Evolutionary conservation across 2,113 vertebrate genomes (phyloP).

Genomic region (Turnix velox): DNA sequence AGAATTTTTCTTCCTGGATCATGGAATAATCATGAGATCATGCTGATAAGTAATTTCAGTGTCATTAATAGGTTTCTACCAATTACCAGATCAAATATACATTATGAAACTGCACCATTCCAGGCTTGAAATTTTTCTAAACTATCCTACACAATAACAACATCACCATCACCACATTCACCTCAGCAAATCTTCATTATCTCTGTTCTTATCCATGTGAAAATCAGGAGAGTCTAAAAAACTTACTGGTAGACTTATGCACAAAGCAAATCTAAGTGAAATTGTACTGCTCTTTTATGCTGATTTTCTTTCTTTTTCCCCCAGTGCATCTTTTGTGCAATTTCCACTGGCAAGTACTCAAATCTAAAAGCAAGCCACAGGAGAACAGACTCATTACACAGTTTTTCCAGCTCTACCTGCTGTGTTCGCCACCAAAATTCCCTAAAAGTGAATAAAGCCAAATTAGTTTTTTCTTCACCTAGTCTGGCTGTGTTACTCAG

Average conservation of each 20-base stretch:
- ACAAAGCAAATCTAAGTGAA: not conserved
- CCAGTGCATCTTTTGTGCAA: not conserved
- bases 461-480: slow-evolving; percentile 13
- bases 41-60: not conserved
- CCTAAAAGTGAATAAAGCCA: not conserved
- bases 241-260: rapidly evolving
- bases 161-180: rapidly evolving
- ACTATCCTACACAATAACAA: not conserved
- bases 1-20: not conserved
- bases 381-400: not conserved
- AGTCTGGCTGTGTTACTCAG: not conserved
- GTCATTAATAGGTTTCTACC: not conserved
- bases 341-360: not conserved
- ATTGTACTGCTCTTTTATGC: not conserved
- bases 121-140: not conserved
- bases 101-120: not conserved
- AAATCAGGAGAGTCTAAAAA: not conserved
- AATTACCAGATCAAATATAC: not conserved
- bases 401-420: not conserved
- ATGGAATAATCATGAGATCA: not conserved
- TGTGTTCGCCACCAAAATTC: not conserved
- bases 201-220: not conserved
- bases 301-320: not conserved
- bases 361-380: not conserved
- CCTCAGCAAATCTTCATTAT: not conserved